Evolutionary conservation across 2,888 invertebrate genomes (phyloP).

Genomic region (Halictus ligatus): DNA sequence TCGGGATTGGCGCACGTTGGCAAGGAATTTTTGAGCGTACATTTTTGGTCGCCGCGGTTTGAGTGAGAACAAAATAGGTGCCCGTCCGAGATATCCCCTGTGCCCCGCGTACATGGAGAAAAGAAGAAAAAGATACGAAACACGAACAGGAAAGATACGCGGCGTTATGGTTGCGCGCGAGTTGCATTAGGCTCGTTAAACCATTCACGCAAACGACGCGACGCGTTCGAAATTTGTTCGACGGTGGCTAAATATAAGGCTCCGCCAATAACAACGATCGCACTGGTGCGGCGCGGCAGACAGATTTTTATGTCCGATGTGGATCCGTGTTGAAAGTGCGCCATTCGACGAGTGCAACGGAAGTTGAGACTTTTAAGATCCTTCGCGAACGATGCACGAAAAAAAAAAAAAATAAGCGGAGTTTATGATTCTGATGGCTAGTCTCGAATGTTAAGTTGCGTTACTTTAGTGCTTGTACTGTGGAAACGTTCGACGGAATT

Average conservation of each 20-base stretch:
- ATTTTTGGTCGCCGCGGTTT: slow-evolving; percentile 53
- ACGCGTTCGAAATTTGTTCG: slow-evolving; percentile 16
- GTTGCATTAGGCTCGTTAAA: slow-evolving; percentile 29
- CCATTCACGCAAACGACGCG: slow-evolving; percentile 10
- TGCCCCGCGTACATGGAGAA: not conserved
- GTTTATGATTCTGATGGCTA: slow-evolving; percentile 1
- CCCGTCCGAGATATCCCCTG: not conserved
- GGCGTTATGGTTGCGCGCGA: slow-evolving; percentile 10
- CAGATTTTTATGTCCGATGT: slow-evolving; percentile 30
- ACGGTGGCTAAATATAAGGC: slow-evolving; percentile 46
- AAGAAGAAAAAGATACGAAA: not conserved
- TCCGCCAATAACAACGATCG: slow-evolving; percentile 36
- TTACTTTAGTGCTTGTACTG: not conserved
- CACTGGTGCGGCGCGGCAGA: not conserved
- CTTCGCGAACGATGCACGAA: not conserved
- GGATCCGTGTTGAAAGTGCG: slow-evolving; percentile 1
- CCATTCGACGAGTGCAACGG: not conserved
- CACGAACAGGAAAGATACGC: not conserved
- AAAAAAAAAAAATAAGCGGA: not conserved
- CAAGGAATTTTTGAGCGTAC: slow-evolving; percentile 35
- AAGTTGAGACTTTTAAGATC: slow-evolving; percentile 19
- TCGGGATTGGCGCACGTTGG: not conserved
- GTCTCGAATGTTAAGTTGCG: not conserved
- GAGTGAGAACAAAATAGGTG: slow-evolving; percentile 14
- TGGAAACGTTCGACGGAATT: not conserved